Evolutionary conservation across 2,113 vertebrate species (phyloP).

Genomic region (Madoqua kirkii): DNA sequence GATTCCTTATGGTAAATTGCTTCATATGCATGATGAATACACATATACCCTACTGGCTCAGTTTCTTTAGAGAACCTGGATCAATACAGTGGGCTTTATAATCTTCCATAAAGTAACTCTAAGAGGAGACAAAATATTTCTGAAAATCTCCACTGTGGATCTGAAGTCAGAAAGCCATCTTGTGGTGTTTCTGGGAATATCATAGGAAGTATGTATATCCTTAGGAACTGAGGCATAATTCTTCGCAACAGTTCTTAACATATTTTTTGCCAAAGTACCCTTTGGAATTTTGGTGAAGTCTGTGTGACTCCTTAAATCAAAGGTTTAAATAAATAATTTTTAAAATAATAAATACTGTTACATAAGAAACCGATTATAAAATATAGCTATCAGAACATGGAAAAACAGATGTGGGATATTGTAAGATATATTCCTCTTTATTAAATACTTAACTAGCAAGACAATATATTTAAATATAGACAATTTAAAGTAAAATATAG

Average conservation of each 20-base stretch:
- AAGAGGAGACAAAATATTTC: background rate
- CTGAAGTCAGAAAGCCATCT: conserved; percentile 27
- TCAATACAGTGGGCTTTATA: background rate
- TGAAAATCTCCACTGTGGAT: background rate
- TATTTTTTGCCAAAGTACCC: background rate
- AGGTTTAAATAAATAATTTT: background rate
- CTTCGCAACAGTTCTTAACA: background rate
- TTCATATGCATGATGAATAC: background rate
- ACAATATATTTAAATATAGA: background rate
- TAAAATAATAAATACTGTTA: background rate
- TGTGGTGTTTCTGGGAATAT: conserved; percentile 8
- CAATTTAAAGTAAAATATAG: background rate
- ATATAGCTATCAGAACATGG: background rate
- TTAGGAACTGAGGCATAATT: background rate
- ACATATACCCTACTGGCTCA: background rate
- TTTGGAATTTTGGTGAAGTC: background rate
- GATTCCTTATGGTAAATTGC: background rate
- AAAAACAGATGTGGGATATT: background rate
- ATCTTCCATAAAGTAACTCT: background rate
- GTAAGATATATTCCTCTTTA: background rate
- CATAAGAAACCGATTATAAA: background rate
- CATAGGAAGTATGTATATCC: background rate
- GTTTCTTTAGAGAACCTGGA: background rate
- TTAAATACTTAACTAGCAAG: background rate
- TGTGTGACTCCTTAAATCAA: background rate